phyloP scores from a whole-genome alignment of 1,140 invertebrate genomes.

The Bombus polaris region DNA sequence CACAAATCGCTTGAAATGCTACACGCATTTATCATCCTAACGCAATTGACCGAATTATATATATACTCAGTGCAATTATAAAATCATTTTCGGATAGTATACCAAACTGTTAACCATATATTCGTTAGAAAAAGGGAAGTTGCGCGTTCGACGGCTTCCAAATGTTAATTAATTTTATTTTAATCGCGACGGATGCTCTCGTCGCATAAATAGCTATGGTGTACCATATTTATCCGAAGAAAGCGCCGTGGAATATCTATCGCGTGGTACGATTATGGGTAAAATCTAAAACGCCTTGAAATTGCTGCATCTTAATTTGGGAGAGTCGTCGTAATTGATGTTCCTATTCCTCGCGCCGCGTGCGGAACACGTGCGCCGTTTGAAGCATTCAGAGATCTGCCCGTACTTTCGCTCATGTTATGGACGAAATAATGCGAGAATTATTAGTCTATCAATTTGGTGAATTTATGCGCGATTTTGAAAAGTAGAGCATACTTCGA shows the following conservation, averaged over 20 bases:
- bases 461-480: not conserved
- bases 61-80: not conserved
- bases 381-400: not conserved
- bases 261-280: slow-evolving; percentile 31
- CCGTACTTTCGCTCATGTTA: slow-evolving; percentile 3
- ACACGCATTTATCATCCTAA: not conserved
- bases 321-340: slow-evolving; percentile 56
- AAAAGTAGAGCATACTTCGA: too few relatives aligned
- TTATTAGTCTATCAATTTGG: not conserved
- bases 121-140: slow-evolving; percentile 12
- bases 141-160: not conserved
- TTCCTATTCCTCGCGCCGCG: slow-evolving; percentile 36
- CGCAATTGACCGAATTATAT: not conserved
- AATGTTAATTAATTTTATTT: slow-evolving; percentile 15
- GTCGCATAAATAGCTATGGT: not conserved
- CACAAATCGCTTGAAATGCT: too few relatives aligned
- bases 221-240: slow-evolving; percentile 30
- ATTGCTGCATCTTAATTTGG: slow-evolving; percentile 62
- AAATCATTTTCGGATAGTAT: not conserved
- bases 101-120: too few relatives aligned
- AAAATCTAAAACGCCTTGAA: slow-evolving; percentile 44
- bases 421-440: too few relatives aligned
- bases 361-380: slow-evolving; percentile 25
- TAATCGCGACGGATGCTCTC: not conserved
- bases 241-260: slow-evolving; percentile 32